phyloP scores from a whole-genome alignment of 2,888 invertebrate species.

The Linyphia triangularis region DNA sequence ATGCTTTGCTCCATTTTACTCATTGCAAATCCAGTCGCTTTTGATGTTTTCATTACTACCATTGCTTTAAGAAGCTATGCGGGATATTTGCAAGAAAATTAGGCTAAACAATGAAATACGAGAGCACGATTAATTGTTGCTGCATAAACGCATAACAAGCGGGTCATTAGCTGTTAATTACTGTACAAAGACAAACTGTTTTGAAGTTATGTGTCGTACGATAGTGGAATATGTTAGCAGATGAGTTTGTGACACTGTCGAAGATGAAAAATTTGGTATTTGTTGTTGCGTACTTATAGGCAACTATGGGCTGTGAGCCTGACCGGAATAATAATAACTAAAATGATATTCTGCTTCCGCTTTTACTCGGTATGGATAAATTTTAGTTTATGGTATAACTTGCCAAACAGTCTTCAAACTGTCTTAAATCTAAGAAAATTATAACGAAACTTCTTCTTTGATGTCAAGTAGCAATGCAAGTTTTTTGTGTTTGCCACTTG shows the following conservation, averaged over 20 bases:
- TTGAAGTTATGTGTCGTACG: neutral
- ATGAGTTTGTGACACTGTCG: neutral
- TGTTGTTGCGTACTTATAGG: too few species aligned
- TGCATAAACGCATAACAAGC: neutral
- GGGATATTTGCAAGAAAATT: constrained; percentile 29
- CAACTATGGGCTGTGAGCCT: too few species aligned
- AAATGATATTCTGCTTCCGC: too few species aligned
- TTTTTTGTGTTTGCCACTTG: too few species aligned
- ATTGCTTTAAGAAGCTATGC: constrained; percentile 30
- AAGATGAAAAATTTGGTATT: neutral
- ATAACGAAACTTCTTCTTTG: too few species aligned
- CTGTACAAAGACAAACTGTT: neutral
- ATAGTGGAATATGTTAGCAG: constrained; percentile 3
- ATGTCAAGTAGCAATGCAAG: too few species aligned
- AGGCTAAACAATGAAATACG: constrained; percentile 62
- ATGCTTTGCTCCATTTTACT: neutral
- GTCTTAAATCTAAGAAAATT: too few species aligned
- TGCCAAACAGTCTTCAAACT: too few species aligned
- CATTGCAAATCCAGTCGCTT: constrained; percentile 1
- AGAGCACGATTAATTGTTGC: constrained; percentile 38
- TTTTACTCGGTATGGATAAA: too few species aligned
- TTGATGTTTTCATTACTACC: constrained; percentile 30
- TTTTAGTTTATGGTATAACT: too few species aligned
- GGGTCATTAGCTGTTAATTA: constrained; percentile 29
- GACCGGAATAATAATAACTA: too few species aligned